phyloP scores from a whole-genome alignment of 1,140 invertebrate species.

The Sarcophaga peregrina region DNA sequence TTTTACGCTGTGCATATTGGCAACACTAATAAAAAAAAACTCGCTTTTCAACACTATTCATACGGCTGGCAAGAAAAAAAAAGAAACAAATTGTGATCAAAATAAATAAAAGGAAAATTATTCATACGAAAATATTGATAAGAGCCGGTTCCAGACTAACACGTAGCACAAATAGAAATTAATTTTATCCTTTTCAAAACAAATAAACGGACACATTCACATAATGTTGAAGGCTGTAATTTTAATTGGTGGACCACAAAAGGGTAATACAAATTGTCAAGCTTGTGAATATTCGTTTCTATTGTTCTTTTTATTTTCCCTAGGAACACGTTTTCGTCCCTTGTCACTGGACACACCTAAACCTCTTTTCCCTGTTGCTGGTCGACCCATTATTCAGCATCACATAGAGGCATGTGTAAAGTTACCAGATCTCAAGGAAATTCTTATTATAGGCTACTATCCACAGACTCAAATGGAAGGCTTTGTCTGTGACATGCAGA shows the following conservation, averaged over 20 bases:
- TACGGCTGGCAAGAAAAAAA: too few relatives aligned
- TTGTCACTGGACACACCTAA: conserved; percentile 96
- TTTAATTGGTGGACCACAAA: conserved; percentile 80
- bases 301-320: conserved; percentile 42
- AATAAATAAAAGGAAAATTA: conserved; percentile 18
- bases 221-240: conserved; percentile 80
- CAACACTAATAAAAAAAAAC: too few relatives aligned
- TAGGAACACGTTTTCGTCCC: conserved; percentile 96
- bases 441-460: conserved; percentile 95
- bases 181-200: conserved; percentile 8
- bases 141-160: conserved; percentile 5
- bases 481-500: conserved; percentile 87
- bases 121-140: background rate
- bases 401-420: conserved; percentile 94
- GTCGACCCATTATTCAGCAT: conserved; percentile 94
- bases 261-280: conserved; percentile 69
- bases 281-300: conserved; percentile 26
- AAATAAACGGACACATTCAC: background rate
- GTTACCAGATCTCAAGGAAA: conserved; percentile 84
- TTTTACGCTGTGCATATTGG: too few relatives aligned
- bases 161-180: conserved; percentile 28
- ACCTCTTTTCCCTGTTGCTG: conserved; percentile 96
- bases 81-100: background rate
- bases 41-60: too few relatives aligned
- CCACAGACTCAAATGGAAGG: conserved; percentile 81